Percentiles rank a stretch among this genome's conserved stretches.
Evolutionary conservation across 2,113 vertebrate genomes (phyloP).

Genomic region (Nesogale talazaci): DNA sequence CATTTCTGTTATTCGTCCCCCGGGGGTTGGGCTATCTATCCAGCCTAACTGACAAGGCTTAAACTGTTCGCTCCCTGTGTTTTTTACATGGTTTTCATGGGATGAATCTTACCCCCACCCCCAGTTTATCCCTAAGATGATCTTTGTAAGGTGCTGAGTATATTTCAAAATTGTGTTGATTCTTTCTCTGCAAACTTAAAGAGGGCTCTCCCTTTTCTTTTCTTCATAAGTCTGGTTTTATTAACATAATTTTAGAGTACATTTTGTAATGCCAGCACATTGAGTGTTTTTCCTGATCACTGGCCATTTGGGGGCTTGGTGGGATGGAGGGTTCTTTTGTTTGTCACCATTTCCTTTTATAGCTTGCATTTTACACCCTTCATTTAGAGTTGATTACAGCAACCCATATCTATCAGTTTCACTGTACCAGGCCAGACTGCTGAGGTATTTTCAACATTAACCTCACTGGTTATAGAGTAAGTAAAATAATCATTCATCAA

Average conservation of each 20-base stretch:
- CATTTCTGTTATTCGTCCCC: too few relatives aligned
- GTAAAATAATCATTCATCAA: conserved; percentile 59
- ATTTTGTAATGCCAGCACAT: conserved; percentile 20
- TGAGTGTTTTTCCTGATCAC: conserved; percentile 6
- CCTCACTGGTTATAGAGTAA: conserved; percentile 26
- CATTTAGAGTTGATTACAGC: conserved; percentile 1
- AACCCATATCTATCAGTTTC: conserved; percentile 7
- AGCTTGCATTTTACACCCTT: conserved; percentile 27
- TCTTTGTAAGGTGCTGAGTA: neutral
- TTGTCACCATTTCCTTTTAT: neutral
- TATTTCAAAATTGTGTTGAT: neutral
- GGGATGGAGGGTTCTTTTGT: too few relatives aligned
- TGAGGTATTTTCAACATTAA: conserved; percentile 37
- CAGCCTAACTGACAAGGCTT: too few relatives aligned
- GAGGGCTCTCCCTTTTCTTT: neutral
- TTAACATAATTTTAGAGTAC: neutral
- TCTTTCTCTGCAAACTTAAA: conserved; percentile 25
- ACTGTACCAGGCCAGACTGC: conserved; percentile 14
- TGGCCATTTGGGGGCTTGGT: neutral
- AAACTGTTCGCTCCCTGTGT: too few relatives aligned
- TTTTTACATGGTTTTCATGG: too few relatives aligned
- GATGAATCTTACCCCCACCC: too few relatives aligned
- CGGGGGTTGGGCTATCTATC: too few relatives aligned
- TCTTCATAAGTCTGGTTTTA: neutral
- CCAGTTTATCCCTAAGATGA: neutral